These are phyloP conservation scores for Leucophenga varia DNA, from an alignment of 1,140 invertebrate genomes.

Conservation along the genomic window DNA sequence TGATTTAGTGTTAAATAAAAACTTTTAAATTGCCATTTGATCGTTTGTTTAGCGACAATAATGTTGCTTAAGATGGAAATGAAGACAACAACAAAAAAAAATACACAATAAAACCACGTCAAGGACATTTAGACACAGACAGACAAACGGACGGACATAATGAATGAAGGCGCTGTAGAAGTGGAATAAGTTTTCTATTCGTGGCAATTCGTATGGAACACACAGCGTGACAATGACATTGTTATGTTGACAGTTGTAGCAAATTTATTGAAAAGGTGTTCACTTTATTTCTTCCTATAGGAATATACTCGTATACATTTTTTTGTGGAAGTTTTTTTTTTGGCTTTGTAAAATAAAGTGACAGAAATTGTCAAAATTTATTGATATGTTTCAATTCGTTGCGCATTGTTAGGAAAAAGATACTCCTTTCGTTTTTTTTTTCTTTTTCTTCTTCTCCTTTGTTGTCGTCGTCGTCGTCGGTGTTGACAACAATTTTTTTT, in stretches of 20 bases:
- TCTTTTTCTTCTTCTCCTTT: too few relatives aligned
- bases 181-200: conserved; percentile 14
- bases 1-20: conserved; percentile 56
- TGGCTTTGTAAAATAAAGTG: too few relatives aligned
- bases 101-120: neutral
- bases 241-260: conserved; percentile 53
- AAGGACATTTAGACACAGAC: neutral
- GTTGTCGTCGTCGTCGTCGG: too few relatives aligned
- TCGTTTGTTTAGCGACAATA: conserved; percentile 56
- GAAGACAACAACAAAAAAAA: too few relatives aligned
- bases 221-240: conserved; percentile 48
- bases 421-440: too few relatives aligned
- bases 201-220: too few relatives aligned
- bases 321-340: neutral
- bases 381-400: conserved; percentile 53
- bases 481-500: too few relatives aligned
- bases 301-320: neutral
- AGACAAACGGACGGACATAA: conserved; percentile 3
- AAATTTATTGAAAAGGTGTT: conserved; percentile 55
- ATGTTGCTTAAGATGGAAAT: too few relatives aligned
- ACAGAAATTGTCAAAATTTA: conserved; percentile 44
- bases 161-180: neutral
- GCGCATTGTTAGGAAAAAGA: conserved; percentile 12
- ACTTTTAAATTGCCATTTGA: conserved; percentile 56
- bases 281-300: conserved; percentile 13